A percentile compares a stretch with the other conserved stretches of the same genome.
phyloP scores from a whole-genome alignment of 2,797 vertebrate species.

The Eurystomus glaucurus region DNA sequence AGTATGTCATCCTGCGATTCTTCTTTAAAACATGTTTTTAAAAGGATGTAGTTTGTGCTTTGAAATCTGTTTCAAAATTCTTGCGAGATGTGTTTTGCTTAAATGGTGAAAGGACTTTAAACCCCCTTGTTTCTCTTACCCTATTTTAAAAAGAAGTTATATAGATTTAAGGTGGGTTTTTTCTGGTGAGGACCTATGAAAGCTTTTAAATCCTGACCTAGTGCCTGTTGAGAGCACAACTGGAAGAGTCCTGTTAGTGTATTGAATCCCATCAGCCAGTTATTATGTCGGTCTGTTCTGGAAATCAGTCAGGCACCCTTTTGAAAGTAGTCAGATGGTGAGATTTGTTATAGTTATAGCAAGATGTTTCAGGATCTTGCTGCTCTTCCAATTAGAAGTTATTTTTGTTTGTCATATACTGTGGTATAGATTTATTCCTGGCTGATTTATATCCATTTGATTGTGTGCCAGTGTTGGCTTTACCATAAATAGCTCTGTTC shows the following conservation, averaged over 20 bases:
- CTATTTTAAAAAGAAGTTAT: neutral
- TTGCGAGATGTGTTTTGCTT: neutral
- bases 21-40: neutral
- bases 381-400: neutral
- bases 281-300: neutral
- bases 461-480: neutral
- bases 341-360: neutral
- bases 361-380: neutral
- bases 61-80: neutral
- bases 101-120: neutral
- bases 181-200: neutral
- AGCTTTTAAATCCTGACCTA: neutral
- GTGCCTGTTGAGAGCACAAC: neutral
- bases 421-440: neutral
- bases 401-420: constrained; percentile 28
- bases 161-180: neutral
- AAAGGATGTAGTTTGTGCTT: neutral
- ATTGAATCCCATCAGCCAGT: neutral
- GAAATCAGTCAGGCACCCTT: neutral
- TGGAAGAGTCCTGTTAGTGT: neutral
- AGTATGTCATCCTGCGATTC: constrained; percentile 72
- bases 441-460: neutral
- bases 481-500: constrained; percentile 31
- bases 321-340: neutral
- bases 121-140: neutral